Evolutionary conservation across 2,797 vertebrate genomes (phyloP).

Genomic region (Oophaga sylvatica): DNA sequence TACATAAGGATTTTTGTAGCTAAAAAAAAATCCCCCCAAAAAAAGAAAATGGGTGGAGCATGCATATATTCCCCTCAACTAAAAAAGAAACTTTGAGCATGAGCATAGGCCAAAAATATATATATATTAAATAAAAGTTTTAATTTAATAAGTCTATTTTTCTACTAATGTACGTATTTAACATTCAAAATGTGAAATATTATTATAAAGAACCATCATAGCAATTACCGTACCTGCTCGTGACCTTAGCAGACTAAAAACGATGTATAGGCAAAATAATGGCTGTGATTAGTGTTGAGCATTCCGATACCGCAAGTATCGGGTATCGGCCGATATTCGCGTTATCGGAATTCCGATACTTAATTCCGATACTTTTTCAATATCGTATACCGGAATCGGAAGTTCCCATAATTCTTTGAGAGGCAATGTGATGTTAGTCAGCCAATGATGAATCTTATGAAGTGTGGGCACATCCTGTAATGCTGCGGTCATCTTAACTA

Average conservation of each 20-base stretch:
- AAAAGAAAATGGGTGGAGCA: neutral
- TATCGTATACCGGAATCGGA: too few species aligned
- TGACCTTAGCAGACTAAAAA: neutral
- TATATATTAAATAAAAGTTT: neutral
- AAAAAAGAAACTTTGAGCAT: slow-evolving; percentile 4
- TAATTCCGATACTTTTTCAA: too few species aligned
- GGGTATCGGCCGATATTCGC: too few species aligned
- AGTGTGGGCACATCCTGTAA: too few species aligned
- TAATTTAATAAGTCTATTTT: neutral
- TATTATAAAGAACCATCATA: neutral
- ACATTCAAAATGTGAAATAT: neutral
- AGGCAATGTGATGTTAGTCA: too few species aligned
- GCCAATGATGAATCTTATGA: too few species aligned
- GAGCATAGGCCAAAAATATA: slow-evolving; percentile 27
- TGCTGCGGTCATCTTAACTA: too few species aligned
- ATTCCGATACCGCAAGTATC: too few species aligned
- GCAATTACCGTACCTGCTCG: neutral
- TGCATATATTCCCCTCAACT: slow-evolving; percentile 6
- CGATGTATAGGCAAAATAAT: neutral
- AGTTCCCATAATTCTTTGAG: too few species aligned
- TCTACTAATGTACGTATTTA: slow-evolving; percentile 31
- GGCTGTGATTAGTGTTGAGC: too few species aligned
- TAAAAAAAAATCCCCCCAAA: neutral
- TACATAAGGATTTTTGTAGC: slow-evolving; percentile 7
- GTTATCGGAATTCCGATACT: too few species aligned